Conservation (phyloP, 2,113 vertebrate species). For the Entomyzon cyanotis region DNA sequence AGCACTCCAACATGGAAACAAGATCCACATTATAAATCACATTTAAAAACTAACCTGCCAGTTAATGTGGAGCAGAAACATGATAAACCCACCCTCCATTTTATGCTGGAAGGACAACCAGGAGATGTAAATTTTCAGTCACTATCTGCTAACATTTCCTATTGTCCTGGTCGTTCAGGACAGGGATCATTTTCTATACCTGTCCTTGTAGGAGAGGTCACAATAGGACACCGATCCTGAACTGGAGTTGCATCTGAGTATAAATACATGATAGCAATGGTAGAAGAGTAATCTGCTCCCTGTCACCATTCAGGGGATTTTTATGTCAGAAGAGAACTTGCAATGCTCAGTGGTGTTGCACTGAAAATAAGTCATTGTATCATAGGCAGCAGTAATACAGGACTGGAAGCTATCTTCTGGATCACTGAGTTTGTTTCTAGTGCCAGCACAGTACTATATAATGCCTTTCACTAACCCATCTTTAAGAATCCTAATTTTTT, state of each 20-base stretch:
- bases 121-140: background rate
- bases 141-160: background rate
- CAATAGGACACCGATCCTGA: background rate
- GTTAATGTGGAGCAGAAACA: background rate
- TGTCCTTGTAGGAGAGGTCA: background rate
- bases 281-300: background rate
- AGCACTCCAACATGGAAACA: slow-evolving; percentile 42
- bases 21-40: slow-evolving; percentile 36
- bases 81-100: background rate
- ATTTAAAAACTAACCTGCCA: slow-evolving; percentile 5
- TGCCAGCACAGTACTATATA: background rate
- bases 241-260: background rate
- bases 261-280: background rate
- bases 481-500: background rate
- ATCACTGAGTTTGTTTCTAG: background rate
- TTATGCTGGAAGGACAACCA: background rate
- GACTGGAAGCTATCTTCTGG: slow-evolving; percentile 13
- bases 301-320: background rate
- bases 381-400: background rate
- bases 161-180: background rate
- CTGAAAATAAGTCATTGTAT: slow-evolving; percentile 35
- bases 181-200: background rate
- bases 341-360: background rate
- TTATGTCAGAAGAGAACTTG: background rate
- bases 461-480: background rate